phyloP scores from a whole-genome alignment of 2,113 vertebrate species.

The Rhynchopsitta pachyrhyncha region DNA sequence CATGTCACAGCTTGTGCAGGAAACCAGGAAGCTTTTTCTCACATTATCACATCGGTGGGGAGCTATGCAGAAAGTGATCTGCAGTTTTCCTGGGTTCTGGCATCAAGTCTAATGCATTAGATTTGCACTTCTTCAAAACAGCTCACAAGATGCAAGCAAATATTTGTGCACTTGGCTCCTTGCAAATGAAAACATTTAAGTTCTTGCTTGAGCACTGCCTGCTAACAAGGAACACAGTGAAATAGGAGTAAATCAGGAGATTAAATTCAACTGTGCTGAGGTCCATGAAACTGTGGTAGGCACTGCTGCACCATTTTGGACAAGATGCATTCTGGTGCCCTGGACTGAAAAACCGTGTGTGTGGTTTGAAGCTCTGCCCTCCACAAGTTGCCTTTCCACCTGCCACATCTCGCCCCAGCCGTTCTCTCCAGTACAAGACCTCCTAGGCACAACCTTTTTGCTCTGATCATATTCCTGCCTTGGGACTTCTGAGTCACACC shows the following conservation, averaged over 20 bases:
- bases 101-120: not conserved
- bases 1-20: not conserved
- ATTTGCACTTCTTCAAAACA: not conserved
- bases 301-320: not conserved
- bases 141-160: not conserved
- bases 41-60: not conserved
- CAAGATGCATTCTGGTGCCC: not conserved
- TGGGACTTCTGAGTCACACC: not conserved
- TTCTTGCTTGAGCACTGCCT: not conserved
- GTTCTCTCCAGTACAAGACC: not conserved
- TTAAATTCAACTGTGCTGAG: accelerated
- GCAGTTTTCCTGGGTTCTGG: not conserved
- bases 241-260: not conserved
- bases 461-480: not conserved
- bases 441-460: not conserved
- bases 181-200: not conserved
- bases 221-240: not conserved
- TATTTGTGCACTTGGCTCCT: not conserved
- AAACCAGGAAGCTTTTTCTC: not conserved
- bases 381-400: not conserved
- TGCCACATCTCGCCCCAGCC: not conserved
- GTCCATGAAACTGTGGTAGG: not conserved
- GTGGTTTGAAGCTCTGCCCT: not conserved
- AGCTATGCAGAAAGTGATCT: not conserved
- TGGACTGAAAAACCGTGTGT: accelerated